Percentiles rank a stretch among this genome's conserved stretches.
These are phyloP conservation scores for Drosophila parthenogenetica DNA, from an alignment of 2,888 invertebrate species.

Conservation along the genomic window DNA sequence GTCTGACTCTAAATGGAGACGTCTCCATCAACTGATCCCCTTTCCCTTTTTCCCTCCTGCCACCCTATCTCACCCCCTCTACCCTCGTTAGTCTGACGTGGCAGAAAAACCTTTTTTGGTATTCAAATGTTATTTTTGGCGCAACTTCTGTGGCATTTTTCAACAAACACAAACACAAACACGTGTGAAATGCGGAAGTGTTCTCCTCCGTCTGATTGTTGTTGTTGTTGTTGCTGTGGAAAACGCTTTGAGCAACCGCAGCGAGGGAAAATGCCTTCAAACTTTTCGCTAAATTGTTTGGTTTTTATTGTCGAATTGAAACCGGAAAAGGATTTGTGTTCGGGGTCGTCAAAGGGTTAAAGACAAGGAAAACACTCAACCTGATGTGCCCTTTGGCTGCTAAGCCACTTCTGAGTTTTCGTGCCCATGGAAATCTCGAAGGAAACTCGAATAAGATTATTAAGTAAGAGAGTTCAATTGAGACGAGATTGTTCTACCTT, in stretches of 20 bases:
- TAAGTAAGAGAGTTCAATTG: conserved; percentile 4
- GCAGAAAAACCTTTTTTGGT: conserved; percentile 72
- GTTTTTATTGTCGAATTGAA: conserved; percentile 45
- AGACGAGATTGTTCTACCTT: background rate
- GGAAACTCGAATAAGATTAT: conserved; percentile 8
- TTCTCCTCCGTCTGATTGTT: conserved; percentile 25
- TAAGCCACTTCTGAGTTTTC: conserved; percentile 43
- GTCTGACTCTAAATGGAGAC: conserved; percentile 55
- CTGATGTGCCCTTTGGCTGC: conserved; percentile 46
- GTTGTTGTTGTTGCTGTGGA: conserved; percentile 28
- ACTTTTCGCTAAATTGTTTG: conserved; percentile 51
- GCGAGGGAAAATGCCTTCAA: conserved; percentile 51
- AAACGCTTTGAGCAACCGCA: conserved; percentile 60
- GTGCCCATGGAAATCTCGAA: conserved; percentile 11
- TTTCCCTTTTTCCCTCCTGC: background rate
- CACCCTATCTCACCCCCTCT: background rate
- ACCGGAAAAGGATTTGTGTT: conserved; percentile 56
- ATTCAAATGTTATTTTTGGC: conserved; percentile 76
- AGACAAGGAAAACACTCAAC: conserved; percentile 46
- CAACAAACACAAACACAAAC: conserved; percentile 16
- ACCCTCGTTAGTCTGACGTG: conserved; percentile 56
- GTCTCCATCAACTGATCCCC: conserved; percentile 42
- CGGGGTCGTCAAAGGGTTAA: conserved; percentile 36
- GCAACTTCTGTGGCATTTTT: conserved; percentile 66
- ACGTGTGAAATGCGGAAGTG: conserved; percentile 73